Conservation (phyloP, 2,888 invertebrate species). For the Dasysyrphus tricinctus region DNA sequence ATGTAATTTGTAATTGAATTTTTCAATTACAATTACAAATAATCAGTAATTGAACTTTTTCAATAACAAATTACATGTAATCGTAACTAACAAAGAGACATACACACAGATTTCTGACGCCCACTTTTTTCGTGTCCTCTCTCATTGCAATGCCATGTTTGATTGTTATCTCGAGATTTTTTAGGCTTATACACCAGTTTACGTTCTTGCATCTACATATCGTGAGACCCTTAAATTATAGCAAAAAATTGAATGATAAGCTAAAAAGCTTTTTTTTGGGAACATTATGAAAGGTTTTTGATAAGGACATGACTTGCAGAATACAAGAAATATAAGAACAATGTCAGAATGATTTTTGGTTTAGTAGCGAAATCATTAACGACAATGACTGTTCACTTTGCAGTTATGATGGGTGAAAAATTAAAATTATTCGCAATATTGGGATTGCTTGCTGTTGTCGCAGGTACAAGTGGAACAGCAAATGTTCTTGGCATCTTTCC, state of each 20-base stretch:
- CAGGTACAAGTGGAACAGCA: constrained; percentile 74
- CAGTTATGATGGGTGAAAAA: constrained; percentile 24
- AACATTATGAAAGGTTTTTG: background rate
- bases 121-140: no score
- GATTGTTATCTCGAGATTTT: no score
- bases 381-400: background rate
- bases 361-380: background rate
- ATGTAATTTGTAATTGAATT: no score
- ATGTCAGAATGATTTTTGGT: background rate
- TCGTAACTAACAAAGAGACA: no score
- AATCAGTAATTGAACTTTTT: no score
- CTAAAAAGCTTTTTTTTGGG: background rate
- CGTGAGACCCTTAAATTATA: background rate
- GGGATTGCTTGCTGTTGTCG: background rate
- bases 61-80: no score
- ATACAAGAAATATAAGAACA: background rate
- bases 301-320: background rate
- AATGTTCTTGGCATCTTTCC: constrained; percentile 81
- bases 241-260: background rate
- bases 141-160: no score
- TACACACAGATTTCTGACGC: no score
- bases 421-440: constrained; percentile 9
- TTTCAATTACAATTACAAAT: no score
- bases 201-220: no score
- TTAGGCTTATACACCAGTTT: no score